Conservation (phyloP, 1,140 invertebrate species). For the Protaetia brevitarsis region DNA sequence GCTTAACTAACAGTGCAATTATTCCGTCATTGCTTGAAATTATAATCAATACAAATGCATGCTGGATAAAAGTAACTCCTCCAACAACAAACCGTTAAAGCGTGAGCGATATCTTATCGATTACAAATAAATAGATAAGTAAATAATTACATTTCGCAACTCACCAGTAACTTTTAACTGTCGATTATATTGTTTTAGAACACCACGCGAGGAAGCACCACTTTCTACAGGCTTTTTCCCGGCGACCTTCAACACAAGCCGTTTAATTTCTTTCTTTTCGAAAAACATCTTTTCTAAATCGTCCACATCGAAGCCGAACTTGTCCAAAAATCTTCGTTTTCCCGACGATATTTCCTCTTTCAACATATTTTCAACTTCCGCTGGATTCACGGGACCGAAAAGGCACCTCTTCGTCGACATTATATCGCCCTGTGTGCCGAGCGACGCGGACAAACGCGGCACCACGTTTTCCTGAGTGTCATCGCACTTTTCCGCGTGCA, state of each 20-base stretch:
- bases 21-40: too few species aligned
- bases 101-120: neutral
- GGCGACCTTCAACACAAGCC: neutral
- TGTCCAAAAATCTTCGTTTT: neutral
- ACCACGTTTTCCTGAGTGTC: too few species aligned
- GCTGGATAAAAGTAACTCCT: too few species aligned
- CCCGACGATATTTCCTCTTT: neutral
- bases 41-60: too few species aligned
- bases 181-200: slow-evolving; percentile 11
- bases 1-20: too few species aligned
- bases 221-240: neutral
- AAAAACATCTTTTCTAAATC: neutral
- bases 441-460: too few species aligned
- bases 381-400: neutral
- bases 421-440: too few species aligned
- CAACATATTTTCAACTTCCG: neutral
- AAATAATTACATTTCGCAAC: neutral
- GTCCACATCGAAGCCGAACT: neutral
- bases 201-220: neutral
- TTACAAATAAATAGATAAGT: neutral
- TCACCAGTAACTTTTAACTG: slow-evolving; percentile 19
- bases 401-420: neutral
- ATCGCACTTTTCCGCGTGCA: too few species aligned
- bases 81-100: neutral
- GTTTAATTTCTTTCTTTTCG: neutral